These are phyloP conservation scores for Oenanthe melanoleuca DNA, from an alignment of 2,113 vertebrate species.

Conservation along the genomic window DNA sequence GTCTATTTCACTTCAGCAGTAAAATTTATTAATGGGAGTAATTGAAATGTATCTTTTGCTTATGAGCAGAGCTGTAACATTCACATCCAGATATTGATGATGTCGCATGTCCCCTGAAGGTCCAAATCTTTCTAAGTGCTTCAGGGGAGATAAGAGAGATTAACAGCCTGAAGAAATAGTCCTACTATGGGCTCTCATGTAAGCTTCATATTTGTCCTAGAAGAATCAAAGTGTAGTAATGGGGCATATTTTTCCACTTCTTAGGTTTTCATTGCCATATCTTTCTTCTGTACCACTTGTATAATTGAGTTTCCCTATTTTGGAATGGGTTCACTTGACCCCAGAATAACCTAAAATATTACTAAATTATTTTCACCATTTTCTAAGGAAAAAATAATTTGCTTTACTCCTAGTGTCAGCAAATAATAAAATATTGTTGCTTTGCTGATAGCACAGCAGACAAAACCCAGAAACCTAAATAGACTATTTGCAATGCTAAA, in stretches of 20 bases:
- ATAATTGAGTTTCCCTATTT: conserved; percentile 49
- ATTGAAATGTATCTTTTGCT: background rate
- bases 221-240: background rate
- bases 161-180: background rate
- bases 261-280: conserved; percentile 32
- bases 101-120: background rate
- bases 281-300: conserved; percentile 2
- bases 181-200: background rate
- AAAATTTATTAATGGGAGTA: background rate
- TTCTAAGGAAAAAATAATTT: conserved; percentile 26
- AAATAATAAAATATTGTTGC: conserved; percentile 58
- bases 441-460: conserved; percentile 34
- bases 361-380: conserved; percentile 49
- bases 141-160: background rate
- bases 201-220: background rate
- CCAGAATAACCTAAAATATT: conserved; percentile 49
- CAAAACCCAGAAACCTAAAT: conserved; percentile 2
- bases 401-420: conserved; percentile 27
- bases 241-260: background rate
- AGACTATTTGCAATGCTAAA: conserved; percentile 27
- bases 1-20: background rate
- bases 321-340: conserved; percentile 49
- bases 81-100: background rate
- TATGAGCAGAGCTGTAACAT: background rate
- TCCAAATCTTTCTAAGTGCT: background rate